Base-by-base conservation (phyloP, 2,113 vertebrate genomes). In the Tachuris rubrigastra region DNA sequence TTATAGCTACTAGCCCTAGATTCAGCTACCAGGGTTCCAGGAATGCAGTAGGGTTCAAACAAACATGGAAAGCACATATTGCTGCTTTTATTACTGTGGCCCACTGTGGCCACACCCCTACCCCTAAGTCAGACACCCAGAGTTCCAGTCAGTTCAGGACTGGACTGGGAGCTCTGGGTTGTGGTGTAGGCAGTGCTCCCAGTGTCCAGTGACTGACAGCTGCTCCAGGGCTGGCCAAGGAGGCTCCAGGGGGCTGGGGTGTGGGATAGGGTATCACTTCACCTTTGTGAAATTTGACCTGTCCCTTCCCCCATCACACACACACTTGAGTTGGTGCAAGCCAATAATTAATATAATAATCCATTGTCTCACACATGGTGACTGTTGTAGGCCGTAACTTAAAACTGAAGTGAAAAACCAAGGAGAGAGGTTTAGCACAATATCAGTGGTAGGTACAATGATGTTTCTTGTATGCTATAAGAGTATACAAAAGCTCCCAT, bases 401-500 rank as follows among this genome's bases (percentile, higher is more conserved):
- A 33, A 15, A 73, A 74, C 8, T 12, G 9, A 74, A 53, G 11
- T 10, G 65, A 27, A 39, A 65, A 74, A 27, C 3, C 12, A n/a
- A 30, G 9, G 20, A 68, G 5, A 6, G 5, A 49, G 6, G 14
- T 46, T 55, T 86, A 30, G 4, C 8, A 15, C 41, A n/a, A 20
- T 33, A 73, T n/a, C 1, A 0, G 5, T 41, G 20, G n/a, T 63
- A 73, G 7, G 16, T 10, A 62, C 68, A 63, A 63, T 8, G 9
- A 16, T 17, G 14, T 62, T 56, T 47, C 30, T 82, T 2, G 0
- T 41, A 16, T 28, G 7, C 1, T 35, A 3, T 33, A n/a, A 71
- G 1, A 27, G 13, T 16, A 18, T 8, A 58, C 1, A 0, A 62
- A 6, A n/a, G 4, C 15, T 71, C 1, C 0, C 14, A 3, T 47